Evolutionary conservation across 1,140 invertebrate genomes (phyloP).

Genomic region (Penaeus vannamei): DNA sequence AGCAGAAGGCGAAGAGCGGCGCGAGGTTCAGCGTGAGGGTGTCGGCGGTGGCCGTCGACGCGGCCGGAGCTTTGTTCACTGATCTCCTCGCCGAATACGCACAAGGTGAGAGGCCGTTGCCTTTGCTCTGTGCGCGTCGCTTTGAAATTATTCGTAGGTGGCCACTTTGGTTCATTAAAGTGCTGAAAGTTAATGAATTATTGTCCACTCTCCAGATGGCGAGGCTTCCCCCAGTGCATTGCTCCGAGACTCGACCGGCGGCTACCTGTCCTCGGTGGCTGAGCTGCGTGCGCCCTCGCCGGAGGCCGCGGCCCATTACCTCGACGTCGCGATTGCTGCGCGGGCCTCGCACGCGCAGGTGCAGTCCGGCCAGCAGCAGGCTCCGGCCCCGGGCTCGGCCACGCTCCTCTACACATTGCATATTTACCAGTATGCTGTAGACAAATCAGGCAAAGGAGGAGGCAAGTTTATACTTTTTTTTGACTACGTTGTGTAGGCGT

Average conservation of each 20-base stretch:
- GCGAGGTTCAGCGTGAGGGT: constrained; percentile 91
- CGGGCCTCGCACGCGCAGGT: constrained; percentile 78
- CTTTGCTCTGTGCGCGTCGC: too few species aligned
- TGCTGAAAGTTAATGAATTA: not conserved
- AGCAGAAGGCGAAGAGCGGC: constrained; percentile 92
- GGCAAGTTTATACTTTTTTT: constrained; percentile 75
- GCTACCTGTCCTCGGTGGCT: constrained; percentile 87
- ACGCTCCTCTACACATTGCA: constrained; percentile 91
- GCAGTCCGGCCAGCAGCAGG: constrained; percentile 88
- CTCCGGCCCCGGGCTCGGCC: constrained; percentile 84
- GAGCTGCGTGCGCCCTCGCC: constrained; percentile 92
- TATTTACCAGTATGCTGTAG: constrained; percentile 94
- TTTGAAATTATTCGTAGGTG: too few species aligned
- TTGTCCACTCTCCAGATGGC: constrained; percentile 75
- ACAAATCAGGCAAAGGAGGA: constrained; percentile 85
- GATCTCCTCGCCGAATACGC: constrained; percentile 66
- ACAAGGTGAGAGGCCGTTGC: constrained; percentile 40
- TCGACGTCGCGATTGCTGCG: constrained; percentile 90
- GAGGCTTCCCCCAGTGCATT: constrained; percentile 91
- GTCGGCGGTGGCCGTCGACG: constrained; percentile 88
- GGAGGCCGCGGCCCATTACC: constrained; percentile 93
- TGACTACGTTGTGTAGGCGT: too few species aligned
- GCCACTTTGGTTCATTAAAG: not conserved
- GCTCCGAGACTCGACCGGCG: constrained; percentile 87
- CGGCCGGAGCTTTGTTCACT: constrained; percentile 57